Base-by-base conservation (phyloP, 64 coral and sea anemone species). In the Cladopsammia gracilis region DNA sequence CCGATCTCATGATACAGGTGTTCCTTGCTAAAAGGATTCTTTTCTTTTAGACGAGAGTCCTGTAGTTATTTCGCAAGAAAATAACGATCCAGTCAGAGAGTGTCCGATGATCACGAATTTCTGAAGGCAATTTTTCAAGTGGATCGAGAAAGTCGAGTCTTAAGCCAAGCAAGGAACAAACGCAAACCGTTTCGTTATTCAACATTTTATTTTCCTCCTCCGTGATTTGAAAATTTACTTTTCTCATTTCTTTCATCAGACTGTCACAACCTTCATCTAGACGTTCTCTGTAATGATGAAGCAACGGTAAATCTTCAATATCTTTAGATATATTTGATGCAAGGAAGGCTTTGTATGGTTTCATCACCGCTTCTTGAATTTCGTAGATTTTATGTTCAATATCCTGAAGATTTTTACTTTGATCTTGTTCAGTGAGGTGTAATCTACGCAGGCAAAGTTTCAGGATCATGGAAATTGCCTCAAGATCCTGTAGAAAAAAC, bases 71-170 rank as follows among this genome's bases (percentile, higher is more conserved):
- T 1, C 57, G 23, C n/a, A 89, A 72, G 22, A 89, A 89, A 61
- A 16, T 89, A 25, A 89, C 45, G 22, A 89, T 89, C 87, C 87
- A 89, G 20, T 62, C 46, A 70, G 19, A 26, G 20, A 70, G 66
- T 70, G 66, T 24, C 10, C 10, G 66, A 70, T 70, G 66, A n/a
- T 70, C 66, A 25, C 66, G 66, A 70, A 4, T 49, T 48, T 75
- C 73, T 5, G n/a, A 20, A 18, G 73, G 73, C 45, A 75, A 49
- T 49, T 75, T 44, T 75, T 49, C 13, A 49, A 75, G 73, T 15
- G 44, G 73, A 44, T 75, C 73, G 73, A 75, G 73, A n/a, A 75
- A 75, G 44, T 75, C 73, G 19, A 75, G 44, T 48, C 13, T 47
- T 14, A 75, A 44, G 13, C 73, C 73, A 50, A 75, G 73, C 44